These are phyloP conservation scores for Glaucopsyche alexis DNA, from an alignment of 2,888 invertebrate genomes.

Conservation along the genomic window DNA sequence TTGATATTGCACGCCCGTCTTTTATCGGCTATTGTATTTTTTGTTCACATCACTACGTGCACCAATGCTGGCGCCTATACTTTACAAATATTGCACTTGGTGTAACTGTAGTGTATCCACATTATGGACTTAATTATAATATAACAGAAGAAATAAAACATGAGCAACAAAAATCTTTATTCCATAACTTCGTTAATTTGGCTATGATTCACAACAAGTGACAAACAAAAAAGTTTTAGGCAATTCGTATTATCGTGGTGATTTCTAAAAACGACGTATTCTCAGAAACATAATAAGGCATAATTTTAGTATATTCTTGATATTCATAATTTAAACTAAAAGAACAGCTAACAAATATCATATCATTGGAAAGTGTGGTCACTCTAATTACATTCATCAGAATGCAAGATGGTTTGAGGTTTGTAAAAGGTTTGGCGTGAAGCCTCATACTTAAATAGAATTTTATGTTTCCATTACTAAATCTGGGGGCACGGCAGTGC, in stretches of 20 bases:
- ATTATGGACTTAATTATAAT: background rate
- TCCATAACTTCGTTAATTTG: background rate
- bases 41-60: constrained; percentile 55
- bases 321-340: background rate
- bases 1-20: constrained; percentile 66
- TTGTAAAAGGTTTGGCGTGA: constrained; percentile 44
- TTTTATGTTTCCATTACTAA: constrained; percentile 12
- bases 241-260: background rate
- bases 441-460: constrained; percentile 41
- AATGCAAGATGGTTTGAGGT: constrained; percentile 46
- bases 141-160: background rate
- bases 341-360: background rate
- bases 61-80: constrained; percentile 45
- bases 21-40: constrained; percentile 68
- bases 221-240: background rate
- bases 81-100: constrained; percentile 48
- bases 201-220: background rate
- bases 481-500: too few relatives aligned
- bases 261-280: background rate
- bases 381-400: constrained; percentile 31
- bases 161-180: too few relatives aligned
- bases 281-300: background rate
- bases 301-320: background rate
- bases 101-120: constrained; percentile 33
- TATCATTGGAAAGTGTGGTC: constrained; percentile 25